Percentiles rank a stretch among this genome's conserved stretches.
These are phyloP conservation scores for Staurois parvus DNA, from an alignment of 2,797 vertebrate species.

Conservation along the genomic window DNA sequence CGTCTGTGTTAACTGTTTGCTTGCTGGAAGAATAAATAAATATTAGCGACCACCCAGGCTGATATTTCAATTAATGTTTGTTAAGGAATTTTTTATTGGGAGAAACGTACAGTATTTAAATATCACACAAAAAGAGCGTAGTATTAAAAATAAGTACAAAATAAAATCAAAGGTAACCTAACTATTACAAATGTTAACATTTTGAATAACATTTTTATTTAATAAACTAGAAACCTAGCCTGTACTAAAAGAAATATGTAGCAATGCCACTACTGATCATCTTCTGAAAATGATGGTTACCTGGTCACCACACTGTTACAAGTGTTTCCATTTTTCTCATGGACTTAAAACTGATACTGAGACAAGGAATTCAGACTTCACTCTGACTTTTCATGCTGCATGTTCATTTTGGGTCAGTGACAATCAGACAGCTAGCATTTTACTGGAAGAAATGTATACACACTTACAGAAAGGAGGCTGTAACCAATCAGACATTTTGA, in stretches of 20 bases:
- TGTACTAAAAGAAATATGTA: background rate
- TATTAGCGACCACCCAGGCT: slow-evolving; percentile 60
- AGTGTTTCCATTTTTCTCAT: too few relatives aligned
- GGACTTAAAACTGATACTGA: too few relatives aligned
- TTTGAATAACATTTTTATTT: background rate
- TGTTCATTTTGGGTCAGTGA: too few relatives aligned
- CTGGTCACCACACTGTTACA: too few relatives aligned
- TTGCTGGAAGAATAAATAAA: slow-evolving; percentile 52
- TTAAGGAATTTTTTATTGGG: background rate
- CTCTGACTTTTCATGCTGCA: too few relatives aligned
- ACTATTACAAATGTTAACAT: background rate
- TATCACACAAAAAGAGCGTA: background rate
- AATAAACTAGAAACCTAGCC: background rate
- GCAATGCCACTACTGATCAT: background rate
- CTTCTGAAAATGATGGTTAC: background rate
- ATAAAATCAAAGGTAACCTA: background rate
- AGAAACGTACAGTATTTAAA: background rate
- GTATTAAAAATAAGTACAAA: background rate
- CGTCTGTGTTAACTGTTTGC: slow-evolving; percentile 55
- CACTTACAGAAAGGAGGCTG: too few relatives aligned
- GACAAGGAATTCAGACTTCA: too few relatives aligned
- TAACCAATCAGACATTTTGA: too few relatives aligned
- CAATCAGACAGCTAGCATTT: too few relatives aligned
- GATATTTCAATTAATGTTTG: slow-evolving; percentile 26
- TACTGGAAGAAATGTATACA: too few relatives aligned